phyloP scores from a whole-genome alignment of 1,140 invertebrate species.

The Scaptomyza pallida region DNA sequence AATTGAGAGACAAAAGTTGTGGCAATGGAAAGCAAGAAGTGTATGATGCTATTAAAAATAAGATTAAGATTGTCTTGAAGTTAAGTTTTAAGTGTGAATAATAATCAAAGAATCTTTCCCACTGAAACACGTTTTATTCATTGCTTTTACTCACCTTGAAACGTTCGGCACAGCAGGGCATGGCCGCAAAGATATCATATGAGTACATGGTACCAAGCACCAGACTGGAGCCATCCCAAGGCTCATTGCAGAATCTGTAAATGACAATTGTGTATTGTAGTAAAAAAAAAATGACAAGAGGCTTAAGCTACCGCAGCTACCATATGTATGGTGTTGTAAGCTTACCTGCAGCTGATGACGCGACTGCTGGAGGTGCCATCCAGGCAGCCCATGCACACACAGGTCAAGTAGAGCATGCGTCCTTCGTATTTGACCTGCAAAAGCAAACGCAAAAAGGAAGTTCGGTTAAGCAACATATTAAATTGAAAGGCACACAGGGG shows the following conservation, averaged over 20 bases:
- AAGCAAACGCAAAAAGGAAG: neutral
- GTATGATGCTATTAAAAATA: too few species aligned
- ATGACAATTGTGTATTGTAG: neutral
- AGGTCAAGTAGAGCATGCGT: constrained; percentile 94
- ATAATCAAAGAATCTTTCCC: too few species aligned
- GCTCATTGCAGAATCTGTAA: constrained; percentile 89
- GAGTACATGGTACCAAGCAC: constrained; percentile 98
- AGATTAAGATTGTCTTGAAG: too few species aligned
- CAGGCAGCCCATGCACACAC: constrained; percentile 96
- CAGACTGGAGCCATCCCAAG: constrained; percentile 96
- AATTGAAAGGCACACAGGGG: neutral
- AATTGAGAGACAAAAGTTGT: neutral
- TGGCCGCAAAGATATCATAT: constrained; percentile 98
- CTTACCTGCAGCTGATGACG: constrained; percentile 88
- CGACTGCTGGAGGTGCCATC: constrained; percentile 91
- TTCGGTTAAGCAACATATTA: neutral
- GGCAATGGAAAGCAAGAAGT: neutral
- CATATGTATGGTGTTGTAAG: neutral
- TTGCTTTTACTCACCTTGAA: constrained; percentile 89
- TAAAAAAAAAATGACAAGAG: too few species aligned
- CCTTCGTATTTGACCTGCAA: constrained; percentile 94
- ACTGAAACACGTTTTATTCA: neutral
- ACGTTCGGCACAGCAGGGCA: constrained; percentile 96
- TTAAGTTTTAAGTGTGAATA: neutral
- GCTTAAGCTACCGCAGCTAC: too few species aligned